These are phyloP conservation scores for Orgyia antiqua DNA, from an alignment of 2,888 invertebrate genomes.

Conservation along the genomic window DNA sequence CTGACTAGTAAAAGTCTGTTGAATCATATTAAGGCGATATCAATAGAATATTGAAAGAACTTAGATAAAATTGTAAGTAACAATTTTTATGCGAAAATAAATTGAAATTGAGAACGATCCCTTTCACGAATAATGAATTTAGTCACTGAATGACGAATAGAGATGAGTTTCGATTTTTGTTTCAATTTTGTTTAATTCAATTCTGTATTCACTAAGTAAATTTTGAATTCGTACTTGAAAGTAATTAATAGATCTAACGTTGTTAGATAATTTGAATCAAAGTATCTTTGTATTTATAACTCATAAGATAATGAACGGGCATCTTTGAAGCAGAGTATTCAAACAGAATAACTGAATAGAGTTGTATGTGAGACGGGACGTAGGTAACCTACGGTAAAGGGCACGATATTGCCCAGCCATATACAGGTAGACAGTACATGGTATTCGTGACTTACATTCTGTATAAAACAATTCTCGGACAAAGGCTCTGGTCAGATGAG, in stretches of 20 bases:
- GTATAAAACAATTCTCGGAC: slow-evolving; percentile 76
- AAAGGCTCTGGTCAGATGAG: slow-evolving; percentile 69
- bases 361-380: slow-evolving; percentile 47
- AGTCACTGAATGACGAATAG: slow-evolving; percentile 1
- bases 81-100: background rate
- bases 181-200: slow-evolving; percentile 3
- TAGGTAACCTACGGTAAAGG: slow-evolving; percentile 44
- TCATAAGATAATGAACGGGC: background rate
- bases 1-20: slow-evolving; percentile 26
- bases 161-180: background rate
- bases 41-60: slow-evolving; percentile 24
- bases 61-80: background rate
- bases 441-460: slow-evolving; percentile 76
- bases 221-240: background rate
- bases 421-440: slow-evolving; percentile 69
- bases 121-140: slow-evolving; percentile 4
- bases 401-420: slow-evolving; percentile 48
- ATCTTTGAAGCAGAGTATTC: slow-evolving; percentile 4
- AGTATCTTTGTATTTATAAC: background rate
- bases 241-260: background rate
- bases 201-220: background rate
- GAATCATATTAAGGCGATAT: slow-evolving; percentile 35
- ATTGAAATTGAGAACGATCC: slow-evolving; percentile 2
- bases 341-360: slow-evolving; percentile 40
- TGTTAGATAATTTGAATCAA: background rate